Percentiles rank a stretch among this genome's conserved stretches.
phyloP scores from a whole-genome alignment of 1,140 invertebrate genomes.

The Diachasmimorpha longicaudata region DNA sequence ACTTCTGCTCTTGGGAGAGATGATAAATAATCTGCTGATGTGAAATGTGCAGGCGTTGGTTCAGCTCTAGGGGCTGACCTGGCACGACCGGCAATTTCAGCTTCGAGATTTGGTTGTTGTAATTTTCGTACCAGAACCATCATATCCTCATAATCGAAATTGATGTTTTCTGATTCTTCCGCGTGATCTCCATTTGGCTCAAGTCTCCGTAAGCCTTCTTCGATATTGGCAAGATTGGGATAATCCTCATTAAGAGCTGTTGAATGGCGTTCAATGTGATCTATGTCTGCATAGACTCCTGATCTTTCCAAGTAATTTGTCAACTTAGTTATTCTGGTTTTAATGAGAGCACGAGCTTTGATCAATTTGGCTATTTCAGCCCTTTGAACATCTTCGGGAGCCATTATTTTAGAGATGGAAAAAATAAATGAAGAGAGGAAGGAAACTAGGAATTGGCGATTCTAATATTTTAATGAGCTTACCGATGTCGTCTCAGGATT shows the following conservation, averaged over 20 bases:
- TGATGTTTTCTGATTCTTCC: not conserved
- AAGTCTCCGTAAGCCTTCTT: not conserved
- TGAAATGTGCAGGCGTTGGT: not conserved
- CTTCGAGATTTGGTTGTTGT: not conserved
- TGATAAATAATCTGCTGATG: slow-evolving; percentile 7
- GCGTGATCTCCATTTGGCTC: slow-evolving; percentile 11
- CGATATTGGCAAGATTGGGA: not conserved
- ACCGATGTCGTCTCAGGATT: not conserved
- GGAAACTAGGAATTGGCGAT: not conserved
- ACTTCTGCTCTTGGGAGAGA: slow-evolving; percentile 7
- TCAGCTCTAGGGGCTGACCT: not conserved
- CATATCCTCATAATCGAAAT: slow-evolving; percentile 7
- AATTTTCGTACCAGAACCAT: slow-evolving; percentile 17
- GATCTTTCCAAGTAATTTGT: slow-evolving; percentile 3
- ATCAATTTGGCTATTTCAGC: not conserved
- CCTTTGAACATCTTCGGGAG: not conserved
- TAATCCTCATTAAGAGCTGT: slow-evolving; percentile 1
- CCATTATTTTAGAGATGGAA: not conserved
- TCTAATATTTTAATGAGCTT: slow-evolving; percentile 18
- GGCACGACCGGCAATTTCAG: not conserved
- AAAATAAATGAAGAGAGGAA: not conserved
- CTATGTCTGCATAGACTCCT: not conserved
- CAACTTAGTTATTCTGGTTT: slow-evolving; percentile 11
- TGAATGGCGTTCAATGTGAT: not conserved
- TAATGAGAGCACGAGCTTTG: slow-evolving; percentile 2